Evolutionary conservation across 2,113 vertebrate species (phyloP), one percentile per base, ranked within the genome.

Genomic region (Datnioides undecimradiatus): DNA sequence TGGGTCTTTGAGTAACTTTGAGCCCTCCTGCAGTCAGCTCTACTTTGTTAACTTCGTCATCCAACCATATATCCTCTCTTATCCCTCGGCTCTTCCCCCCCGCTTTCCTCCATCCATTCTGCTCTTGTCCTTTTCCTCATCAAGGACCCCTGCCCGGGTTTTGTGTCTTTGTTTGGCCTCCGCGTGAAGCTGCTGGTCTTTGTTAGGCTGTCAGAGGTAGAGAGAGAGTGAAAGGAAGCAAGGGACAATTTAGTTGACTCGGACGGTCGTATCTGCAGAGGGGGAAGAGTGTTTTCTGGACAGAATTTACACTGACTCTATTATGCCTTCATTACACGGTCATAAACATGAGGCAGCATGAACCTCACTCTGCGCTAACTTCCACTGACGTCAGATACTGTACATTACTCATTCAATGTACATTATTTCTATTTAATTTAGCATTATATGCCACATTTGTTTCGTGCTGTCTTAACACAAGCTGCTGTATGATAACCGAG

Each of bases 131-230:
- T 73, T 40, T 63, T 75, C 80, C 79, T 80, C 73, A 31, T 58
- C 41, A 2, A 36, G 82, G 84, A 85, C 89, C 88, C 87, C 88
- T 76, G 80, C 75, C 85, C 0, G 77, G 60, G 82, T 80, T 90
- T 87, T 89, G 87, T 88, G 80, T 80, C 87, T 93, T 92, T 93
- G 90, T 91, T 52, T 34, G 76, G 75, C 76, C 89, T 79, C 87
- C 2, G 21, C 87, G 27, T 87, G 85, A 83, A 85, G 82, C 78
- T 79, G 68, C 82, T 59, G 74, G 72, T 34, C 86, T 91, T 93
- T 93, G 90, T 94, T 80, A 3, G 69, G 51, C 75, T 91, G 90
- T 92, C 92, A 72, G 84, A 83, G 87, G 89, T 89, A 54, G 71
- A 63, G 86, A 9, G 75, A 40, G 52, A 64, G 76, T 11, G 49